phyloP scores from a whole-genome alignment of 1,140 invertebrate genomes.

The Rhyacophila brunnea region DNA sequence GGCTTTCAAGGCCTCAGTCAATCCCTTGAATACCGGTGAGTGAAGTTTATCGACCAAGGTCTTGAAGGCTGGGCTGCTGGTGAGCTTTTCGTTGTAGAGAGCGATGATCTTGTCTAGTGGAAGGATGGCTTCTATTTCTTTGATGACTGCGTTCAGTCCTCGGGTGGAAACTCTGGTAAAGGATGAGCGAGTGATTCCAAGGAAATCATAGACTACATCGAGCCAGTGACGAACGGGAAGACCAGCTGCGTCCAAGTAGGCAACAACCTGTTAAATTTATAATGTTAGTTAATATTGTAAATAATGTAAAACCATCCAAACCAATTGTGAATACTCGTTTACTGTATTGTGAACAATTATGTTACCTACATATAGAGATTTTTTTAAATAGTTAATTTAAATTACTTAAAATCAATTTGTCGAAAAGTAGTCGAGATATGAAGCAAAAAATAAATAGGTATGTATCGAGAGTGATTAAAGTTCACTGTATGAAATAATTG shows the following conservation, averaged over 20 bases:
- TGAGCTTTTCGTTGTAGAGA: constrained; percentile 3
- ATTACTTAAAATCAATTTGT: no score
- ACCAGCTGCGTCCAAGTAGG: constrained; percentile 4
- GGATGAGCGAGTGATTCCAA: background rate
- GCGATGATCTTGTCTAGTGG: background rate
- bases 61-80: constrained; percentile 12
- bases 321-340: no score
- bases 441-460: no score
- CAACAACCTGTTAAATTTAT: constrained; percentile 3
- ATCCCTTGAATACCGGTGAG: constrained; percentile 3
- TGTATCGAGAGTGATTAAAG: no score
- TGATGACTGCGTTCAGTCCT: constrained; percentile 4
- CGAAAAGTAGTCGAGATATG: no score
- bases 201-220: background rate
- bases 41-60: constrained; percentile 4
- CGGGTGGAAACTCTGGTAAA: background rate
- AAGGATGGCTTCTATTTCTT: constrained; percentile 6
- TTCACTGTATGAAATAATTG: no score
- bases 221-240: constrained; percentile 11
- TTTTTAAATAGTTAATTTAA: no score
- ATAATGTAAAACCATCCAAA: no score
- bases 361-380: no score
- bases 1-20: background rate
- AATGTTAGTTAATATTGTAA: no score
- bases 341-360: no score